Evolutionary conservation across 1,140 invertebrate species (phyloP).

Genomic region (Drosophila sp.): DNA sequence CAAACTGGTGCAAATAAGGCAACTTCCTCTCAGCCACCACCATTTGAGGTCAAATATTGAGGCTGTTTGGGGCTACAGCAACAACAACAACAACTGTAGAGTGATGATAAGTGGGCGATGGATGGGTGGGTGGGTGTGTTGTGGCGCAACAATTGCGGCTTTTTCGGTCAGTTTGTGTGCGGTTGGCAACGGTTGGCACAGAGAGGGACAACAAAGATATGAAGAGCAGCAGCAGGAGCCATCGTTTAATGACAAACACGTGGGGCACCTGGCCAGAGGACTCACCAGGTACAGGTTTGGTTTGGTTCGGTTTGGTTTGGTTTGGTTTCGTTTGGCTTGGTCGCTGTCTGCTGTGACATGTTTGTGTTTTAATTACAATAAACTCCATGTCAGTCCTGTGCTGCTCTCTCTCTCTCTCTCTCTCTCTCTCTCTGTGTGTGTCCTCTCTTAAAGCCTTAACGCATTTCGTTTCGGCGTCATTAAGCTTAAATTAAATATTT

Average conservation of each 20-base stretch:
- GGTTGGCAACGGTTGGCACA: too few species aligned
- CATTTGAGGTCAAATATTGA: constrained; percentile 70
- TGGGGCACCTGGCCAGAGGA: constrained; percentile 28
- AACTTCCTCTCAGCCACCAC: constrained; percentile 16
- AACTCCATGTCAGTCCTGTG: constrained; percentile 39
- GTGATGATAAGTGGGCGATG: constrained; percentile 3
- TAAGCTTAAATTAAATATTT: constrained; percentile 81
- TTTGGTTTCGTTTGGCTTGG: constrained; percentile 4
- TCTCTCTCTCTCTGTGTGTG: background rate
- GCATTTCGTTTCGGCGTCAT: constrained; percentile 70
- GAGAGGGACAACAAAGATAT: background rate
- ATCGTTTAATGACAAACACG: constrained; percentile 72
- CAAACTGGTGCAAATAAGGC: constrained; percentile 8
- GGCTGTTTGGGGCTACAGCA: constrained; percentile 19
- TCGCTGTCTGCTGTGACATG: constrained; percentile 34
- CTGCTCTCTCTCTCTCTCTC: background rate
- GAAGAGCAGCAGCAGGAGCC: constrained; percentile 23
- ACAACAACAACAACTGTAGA: too few species aligned
- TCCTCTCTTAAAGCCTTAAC: constrained; percentile 60
- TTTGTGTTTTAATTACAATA: constrained; percentile 79
- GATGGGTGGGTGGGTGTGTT: too few species aligned
- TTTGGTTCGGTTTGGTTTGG: background rate
- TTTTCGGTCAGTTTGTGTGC: constrained; percentile 65
- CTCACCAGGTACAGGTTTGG: background rate
- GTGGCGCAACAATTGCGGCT: constrained; percentile 68